phyloP scores from a whole-genome alignment of 1,140 invertebrate species.

The Cherax destructor region DNA sequence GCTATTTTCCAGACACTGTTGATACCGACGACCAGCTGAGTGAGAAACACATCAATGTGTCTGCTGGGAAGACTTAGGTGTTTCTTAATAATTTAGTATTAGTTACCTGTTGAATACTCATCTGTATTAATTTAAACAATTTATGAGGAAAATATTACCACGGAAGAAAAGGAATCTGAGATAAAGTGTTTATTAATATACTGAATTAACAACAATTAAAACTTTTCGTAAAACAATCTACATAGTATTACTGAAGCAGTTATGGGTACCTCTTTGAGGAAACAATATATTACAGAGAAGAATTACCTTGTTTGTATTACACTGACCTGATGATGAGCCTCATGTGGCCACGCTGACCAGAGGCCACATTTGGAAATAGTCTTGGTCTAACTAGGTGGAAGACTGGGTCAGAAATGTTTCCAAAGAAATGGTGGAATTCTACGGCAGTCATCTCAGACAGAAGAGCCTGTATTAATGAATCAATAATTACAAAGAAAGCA shows the following conservation, averaged over 20 bases:
- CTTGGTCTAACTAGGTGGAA: not conserved
- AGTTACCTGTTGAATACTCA: too few relatives aligned
- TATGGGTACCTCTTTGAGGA: not conserved
- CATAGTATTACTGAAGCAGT: not conserved
- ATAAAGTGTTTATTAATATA: not conserved
- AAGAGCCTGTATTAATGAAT: not conserved
- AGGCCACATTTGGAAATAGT: not conserved
- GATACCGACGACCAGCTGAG: too few relatives aligned
- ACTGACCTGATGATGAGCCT: constrained; percentile 17
- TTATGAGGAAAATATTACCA: not conserved
- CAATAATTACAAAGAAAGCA: too few relatives aligned
- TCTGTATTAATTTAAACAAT: not conserved
- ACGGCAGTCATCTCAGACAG: not conserved
- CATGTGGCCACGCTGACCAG: not conserved
- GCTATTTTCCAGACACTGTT: too few relatives aligned
- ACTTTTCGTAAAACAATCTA: not conserved
- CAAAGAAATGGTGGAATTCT: not conserved
- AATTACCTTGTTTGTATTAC: not conserved
- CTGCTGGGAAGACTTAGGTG: too few relatives aligned
- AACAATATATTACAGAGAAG: not conserved
- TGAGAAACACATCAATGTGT: too few relatives aligned
- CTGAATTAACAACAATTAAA: not conserved
- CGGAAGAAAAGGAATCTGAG: too few relatives aligned
- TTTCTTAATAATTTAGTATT: too few relatives aligned
- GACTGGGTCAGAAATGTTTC: not conserved